These are phyloP conservation scores for Ganaspis sp. DNA, from an alignment of 1,140 invertebrate species.

Conservation along the genomic window DNA sequence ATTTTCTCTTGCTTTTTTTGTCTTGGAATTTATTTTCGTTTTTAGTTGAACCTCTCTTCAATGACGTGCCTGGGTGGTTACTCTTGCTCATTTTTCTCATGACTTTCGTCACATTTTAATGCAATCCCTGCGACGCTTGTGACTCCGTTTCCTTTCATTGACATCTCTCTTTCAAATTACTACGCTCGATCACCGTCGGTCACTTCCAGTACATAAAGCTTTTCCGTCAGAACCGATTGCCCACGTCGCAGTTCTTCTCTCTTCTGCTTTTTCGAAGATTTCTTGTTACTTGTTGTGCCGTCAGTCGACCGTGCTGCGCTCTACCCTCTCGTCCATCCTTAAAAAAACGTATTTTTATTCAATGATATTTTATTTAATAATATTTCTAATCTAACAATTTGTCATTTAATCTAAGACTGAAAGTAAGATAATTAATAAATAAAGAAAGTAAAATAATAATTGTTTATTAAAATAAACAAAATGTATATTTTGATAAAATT, in stretches of 20 bases:
- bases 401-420: too few relatives aligned
- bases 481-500: constrained; percentile 13
- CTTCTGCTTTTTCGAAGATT: constrained; percentile 49
- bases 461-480: too few relatives aligned
- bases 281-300: constrained; percentile 59
- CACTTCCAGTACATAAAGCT: constrained; percentile 47
- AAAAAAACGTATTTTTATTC: not conserved
- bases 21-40: constrained; percentile 29
- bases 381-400: too few relatives aligned
- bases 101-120: constrained; percentile 43
- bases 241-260: constrained; percentile 37
- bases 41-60: constrained; percentile 34
- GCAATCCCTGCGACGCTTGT: constrained; percentile 47
- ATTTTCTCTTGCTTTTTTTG: constrained; percentile 41
- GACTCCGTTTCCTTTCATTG: constrained; percentile 49
- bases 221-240: constrained; percentile 48
- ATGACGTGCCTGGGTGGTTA: constrained; percentile 33
- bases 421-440: too few relatives aligned
- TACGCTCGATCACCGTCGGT: constrained; percentile 48
- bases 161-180: constrained; percentile 28
- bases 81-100: constrained; percentile 34
- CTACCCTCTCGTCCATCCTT: constrained; percentile 75
- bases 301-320: constrained; percentile 73
- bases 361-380: not conserved
- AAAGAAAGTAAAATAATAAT: not conserved